Base-by-base conservation (phyloP, 1,140 invertebrate species). In the Hypothenemus hampei region DNA sequence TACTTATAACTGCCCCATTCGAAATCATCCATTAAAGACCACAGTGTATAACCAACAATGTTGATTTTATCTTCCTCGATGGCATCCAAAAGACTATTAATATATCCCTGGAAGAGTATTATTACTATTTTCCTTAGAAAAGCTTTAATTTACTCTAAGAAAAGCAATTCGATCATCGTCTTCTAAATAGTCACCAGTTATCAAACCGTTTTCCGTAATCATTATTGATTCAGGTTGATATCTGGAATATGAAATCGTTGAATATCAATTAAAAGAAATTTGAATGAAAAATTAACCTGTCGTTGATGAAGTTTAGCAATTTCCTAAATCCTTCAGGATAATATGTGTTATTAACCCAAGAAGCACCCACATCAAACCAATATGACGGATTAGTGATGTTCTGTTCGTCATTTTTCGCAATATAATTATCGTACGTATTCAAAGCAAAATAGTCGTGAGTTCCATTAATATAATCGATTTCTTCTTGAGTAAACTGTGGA, bases 401-500 rank as follows among this genome's bases (percentile, higher is more conserved):
- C 23, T 44, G 11, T 11, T 44, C 41, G 4, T 21, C 7, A 26
- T 26, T 46, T 46, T 26, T 24, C 15, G 35, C 4, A 6, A 6
- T 11, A 11, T 37, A 37, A 37, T 15, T 6, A 37, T 45, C 41
- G 15, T 39, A 46, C 52, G 22, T 41, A 19, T 81, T 3, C 54
- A 63, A 36, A 65, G 76, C 43, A 13, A 79, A 69, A 62, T 75
- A 77, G 60, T 79, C 77, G 3, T 72, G 73, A 6, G 76, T 76
- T 6, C 78, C 78, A 43, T 50, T 59, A 18, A 70, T 57, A 19
- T 59, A 40, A 24, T 59, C 37, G 11, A 66, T 84, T 71, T 26
- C 72, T 53, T 44, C 66, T 41, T 0, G 75, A 75, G 68, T 78
- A 79, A 49, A 85, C 78, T 13, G 73, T 0, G 80, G 80, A 18